Evolutionary conservation across 35 echinoderm and acorn worm genomes (phyloP).

Genomic region (Ptychodera flava): DNA sequence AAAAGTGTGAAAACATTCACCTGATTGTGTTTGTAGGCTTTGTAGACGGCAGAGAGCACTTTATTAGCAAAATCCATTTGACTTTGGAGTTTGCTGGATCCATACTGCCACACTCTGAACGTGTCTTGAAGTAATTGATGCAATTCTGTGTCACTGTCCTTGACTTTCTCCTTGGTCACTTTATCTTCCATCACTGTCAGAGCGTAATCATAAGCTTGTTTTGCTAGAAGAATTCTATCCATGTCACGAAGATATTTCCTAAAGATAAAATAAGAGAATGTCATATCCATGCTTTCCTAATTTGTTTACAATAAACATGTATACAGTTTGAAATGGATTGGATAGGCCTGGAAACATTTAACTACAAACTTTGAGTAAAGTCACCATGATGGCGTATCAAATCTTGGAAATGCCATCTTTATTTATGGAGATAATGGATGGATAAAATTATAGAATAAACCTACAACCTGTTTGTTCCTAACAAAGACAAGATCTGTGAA

Average conservation of each 20-base stretch:
- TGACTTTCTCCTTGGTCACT: neutral
- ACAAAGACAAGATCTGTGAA: no score
- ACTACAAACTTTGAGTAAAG: neutral
- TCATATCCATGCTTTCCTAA: neutral
- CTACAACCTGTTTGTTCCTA: no score
- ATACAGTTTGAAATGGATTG: neutral
- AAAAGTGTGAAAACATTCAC: no score
- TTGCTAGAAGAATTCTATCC: constrained; percentile 60
- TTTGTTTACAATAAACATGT: neutral
- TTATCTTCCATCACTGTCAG: constrained; percentile 25
- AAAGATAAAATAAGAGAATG: neutral
- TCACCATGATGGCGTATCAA: neutral
- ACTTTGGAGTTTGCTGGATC: constrained; percentile 12
- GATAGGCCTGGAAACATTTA: neutral
- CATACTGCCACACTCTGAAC: neutral
- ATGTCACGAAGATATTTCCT: constrained; percentile 84
- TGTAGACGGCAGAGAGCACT: neutral
- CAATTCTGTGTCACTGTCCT: neutral
- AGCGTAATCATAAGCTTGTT: constrained; percentile 54
- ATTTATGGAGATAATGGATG: neutral
- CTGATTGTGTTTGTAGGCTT: neutral
- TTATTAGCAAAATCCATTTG: neutral
- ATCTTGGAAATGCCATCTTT: neutral
- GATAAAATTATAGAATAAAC: neutral
- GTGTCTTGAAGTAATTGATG: neutral